These are phyloP conservation scores for Nebria brevicollis DNA, from an alignment of 2,888 invertebrate genomes.

Conservation along the genomic window DNA sequence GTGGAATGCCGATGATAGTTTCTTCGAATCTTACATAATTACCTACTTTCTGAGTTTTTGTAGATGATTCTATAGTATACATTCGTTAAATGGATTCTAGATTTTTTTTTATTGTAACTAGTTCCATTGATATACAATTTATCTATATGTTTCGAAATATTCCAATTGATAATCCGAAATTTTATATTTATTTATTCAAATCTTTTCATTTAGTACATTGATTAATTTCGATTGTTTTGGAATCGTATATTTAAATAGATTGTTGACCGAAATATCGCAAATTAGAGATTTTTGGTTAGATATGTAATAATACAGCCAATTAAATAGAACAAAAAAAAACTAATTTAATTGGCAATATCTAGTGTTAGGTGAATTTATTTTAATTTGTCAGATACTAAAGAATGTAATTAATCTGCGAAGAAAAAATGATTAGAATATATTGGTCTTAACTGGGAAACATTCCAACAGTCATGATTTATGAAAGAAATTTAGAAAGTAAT, in stretches of 20 bases:
- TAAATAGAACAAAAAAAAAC: neutral
- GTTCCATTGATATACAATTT: neutral
- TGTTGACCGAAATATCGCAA: neutral
- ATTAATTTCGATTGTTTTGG: neutral
- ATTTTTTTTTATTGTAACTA: neutral
- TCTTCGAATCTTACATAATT: conserved; percentile 45
- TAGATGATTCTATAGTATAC: conserved; percentile 21
- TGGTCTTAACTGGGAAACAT: neutral
- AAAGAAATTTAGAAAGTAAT: neutral
- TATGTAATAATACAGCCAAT: neutral
- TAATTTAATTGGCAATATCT: neutral
- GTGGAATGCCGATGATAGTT: conserved; percentile 43
- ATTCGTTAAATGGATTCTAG: neutral
- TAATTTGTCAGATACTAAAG: neutral
- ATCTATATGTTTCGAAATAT: neutral
- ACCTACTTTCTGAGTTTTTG: conserved; percentile 42
- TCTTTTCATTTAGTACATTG: neutral
- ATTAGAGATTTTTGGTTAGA: neutral
- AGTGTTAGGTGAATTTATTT: neutral
- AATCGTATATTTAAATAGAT: neutral
- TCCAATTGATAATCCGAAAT: no score
- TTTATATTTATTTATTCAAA: no score
- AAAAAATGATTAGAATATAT: neutral
- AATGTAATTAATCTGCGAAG: neutral
- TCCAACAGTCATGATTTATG: no score